Evolutionary conservation across 2,113 vertebrate species (phyloP).

Genomic region (Opisthocomus hoazin): DNA sequence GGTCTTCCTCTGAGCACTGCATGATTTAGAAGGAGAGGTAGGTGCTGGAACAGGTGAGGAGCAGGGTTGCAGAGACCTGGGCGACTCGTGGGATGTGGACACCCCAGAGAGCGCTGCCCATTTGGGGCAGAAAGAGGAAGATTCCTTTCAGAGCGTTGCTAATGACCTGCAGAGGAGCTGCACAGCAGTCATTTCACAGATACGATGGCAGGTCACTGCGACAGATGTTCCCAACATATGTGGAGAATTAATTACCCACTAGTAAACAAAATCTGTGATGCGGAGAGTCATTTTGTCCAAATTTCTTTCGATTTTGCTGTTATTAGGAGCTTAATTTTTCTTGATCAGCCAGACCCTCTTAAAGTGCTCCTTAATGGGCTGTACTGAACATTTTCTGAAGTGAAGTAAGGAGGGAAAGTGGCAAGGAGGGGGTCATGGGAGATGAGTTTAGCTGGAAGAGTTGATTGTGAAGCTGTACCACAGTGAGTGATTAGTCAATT

Average conservation of each 20-base stretch:
- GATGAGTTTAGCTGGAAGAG: constrained; percentile 64
- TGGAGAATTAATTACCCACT: constrained; percentile 99
- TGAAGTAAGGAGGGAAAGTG: constrained; percentile 10
- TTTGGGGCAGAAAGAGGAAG: constrained; percentile 62
- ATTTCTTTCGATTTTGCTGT: constrained; percentile 91
- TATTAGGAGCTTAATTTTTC: constrained; percentile 95
- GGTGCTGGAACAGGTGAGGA: not conserved
- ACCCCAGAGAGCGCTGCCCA: constrained; percentile 44
- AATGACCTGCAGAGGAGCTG: constrained; percentile 88
- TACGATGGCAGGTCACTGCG: constrained; percentile 93
- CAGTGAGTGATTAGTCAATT: constrained; percentile 83
- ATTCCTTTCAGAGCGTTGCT: constrained; percentile 80
- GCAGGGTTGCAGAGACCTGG: not conserved
- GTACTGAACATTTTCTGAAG: constrained; percentile 56
- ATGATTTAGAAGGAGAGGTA: not conserved
- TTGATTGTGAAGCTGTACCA: constrained; percentile 72
- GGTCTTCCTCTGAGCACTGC: not conserved
- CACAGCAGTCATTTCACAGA: constrained; percentile 92
- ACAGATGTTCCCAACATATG: constrained; percentile 99
- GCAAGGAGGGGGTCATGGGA: not conserved
- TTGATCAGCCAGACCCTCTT: constrained; percentile 85
- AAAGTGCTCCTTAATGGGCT: constrained; percentile 77
- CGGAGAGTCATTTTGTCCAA: constrained; percentile 96
- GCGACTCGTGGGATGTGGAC: not conserved
- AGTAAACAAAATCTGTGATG: constrained; percentile 99